A percentile compares a stretch with the other conserved stretches of the same genome.
Conservation (phyloP, 2,113 vertebrate genomes). For the Ptyas mucosa region DNA sequence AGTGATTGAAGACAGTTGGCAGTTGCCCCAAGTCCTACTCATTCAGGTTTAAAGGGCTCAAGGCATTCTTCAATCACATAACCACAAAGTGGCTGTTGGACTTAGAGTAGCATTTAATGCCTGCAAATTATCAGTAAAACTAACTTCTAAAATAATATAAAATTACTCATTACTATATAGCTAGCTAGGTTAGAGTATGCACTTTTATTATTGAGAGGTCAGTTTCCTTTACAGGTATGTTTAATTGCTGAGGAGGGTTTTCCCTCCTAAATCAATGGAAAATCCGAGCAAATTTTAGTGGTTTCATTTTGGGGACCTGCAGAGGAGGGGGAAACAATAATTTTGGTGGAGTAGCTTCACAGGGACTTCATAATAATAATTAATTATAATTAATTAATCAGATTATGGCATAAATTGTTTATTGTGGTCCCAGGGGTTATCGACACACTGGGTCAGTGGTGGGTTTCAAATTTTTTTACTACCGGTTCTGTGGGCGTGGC, state of each 20-base stretch:
- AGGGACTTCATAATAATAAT: background rate
- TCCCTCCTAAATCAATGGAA: background rate
- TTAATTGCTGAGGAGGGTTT: background rate
- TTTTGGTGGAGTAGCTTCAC: background rate
- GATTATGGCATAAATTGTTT: background rate
- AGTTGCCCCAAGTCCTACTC: background rate
- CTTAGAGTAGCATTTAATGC: background rate
- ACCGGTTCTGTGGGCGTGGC: too few species aligned
- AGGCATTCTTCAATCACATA: background rate
- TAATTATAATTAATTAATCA: background rate
- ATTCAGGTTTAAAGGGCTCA: background rate
- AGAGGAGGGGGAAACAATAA: background rate
- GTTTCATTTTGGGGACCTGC: background rate
- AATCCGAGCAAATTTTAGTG: background rate
- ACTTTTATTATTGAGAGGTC: background rate
- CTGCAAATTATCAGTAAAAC: background rate
- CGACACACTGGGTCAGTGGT: background rate
- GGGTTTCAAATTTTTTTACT: too few species aligned
- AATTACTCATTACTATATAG: background rate
- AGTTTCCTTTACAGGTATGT: background rate
- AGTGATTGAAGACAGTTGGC: background rate
- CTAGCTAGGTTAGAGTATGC: background rate
- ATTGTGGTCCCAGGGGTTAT: background rate
- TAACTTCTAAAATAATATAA: background rate
- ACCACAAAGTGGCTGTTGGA: background rate